A percentile compares a stretch with the other conserved stretches of the same genome.
phyloP scores from a whole-genome alignment of 2,888 invertebrate species.

The Fissipunctia ypsillon region DNA sequence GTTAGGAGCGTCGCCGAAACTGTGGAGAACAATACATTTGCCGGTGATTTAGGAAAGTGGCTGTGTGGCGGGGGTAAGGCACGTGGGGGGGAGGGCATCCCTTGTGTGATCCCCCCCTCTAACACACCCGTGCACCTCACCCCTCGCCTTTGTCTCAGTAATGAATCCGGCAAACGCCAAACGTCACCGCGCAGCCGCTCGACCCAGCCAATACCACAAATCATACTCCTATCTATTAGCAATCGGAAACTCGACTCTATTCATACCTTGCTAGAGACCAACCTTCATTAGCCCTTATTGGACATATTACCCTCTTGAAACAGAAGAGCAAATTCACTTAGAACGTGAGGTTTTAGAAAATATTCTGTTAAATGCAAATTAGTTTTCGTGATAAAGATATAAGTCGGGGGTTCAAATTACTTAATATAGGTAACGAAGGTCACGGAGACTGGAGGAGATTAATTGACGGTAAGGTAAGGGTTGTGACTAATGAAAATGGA shows the following conservation, averaged over 20 bases:
- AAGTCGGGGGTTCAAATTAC: constrained; percentile 76
- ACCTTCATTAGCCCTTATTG: constrained; percentile 56
- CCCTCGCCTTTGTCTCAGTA: constrained; percentile 87
- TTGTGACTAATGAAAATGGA: constrained; percentile 41
- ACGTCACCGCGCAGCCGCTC: constrained; percentile 87
- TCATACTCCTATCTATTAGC: constrained; percentile 79
- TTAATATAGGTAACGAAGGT: constrained; percentile 70
- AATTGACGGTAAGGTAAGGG: constrained; percentile 43
- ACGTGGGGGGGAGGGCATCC: constrained; percentile 66
- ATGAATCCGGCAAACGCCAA: constrained; percentile 90
- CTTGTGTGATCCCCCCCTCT: constrained; percentile 68
- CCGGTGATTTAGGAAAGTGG: constrained; percentile 89
- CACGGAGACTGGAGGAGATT: constrained; percentile 60
- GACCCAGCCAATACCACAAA: constrained; percentile 77
- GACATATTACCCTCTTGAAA: constrained; percentile 50
- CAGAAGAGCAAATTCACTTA: constrained; percentile 78
- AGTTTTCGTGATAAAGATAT: constrained; percentile 79
- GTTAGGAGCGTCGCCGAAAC: constrained; percentile 66
- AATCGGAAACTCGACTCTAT: constrained; percentile 78
- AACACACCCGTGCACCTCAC: constrained; percentile 65
- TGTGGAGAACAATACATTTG: constrained; percentile 83
- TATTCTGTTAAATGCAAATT: constrained; percentile 84
- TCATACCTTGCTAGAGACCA: constrained; percentile 49
- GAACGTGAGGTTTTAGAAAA: constrained; percentile 84
- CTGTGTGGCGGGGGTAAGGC: constrained; percentile 69